Percentiles rank a stretch among this genome's conserved stretches.
These are phyloP conservation scores for Dryobota labecula DNA, from an alignment of 2,888 invertebrate species.

Conservation along the genomic window DNA sequence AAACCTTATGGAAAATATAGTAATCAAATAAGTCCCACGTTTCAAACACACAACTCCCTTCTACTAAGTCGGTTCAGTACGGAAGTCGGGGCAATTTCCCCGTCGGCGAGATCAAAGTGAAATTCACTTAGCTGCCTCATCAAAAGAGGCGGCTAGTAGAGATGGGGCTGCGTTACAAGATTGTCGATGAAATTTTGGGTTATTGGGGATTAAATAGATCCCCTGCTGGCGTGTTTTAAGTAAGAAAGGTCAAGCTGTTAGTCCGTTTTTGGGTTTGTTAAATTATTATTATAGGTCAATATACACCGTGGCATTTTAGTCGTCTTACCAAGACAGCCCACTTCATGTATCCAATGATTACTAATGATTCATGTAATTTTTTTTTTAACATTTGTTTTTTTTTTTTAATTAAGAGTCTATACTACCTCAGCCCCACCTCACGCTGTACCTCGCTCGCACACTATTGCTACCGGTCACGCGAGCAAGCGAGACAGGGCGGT, in stretches of 20 bases:
- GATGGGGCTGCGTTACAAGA: slow-evolving; percentile 49
- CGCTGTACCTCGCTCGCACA: no score
- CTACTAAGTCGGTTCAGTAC: slow-evolving; percentile 53
- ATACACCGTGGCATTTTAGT: no score
- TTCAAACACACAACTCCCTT: slow-evolving; percentile 42
- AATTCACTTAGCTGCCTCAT: slow-evolving; percentile 86
- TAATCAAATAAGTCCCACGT: slow-evolving; percentile 8
- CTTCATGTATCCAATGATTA: no score
- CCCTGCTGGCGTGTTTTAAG: not conserved
- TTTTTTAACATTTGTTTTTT: no score
- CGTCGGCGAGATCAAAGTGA: slow-evolving; percentile 83
- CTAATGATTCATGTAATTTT: no score
- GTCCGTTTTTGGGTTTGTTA: not conserved
- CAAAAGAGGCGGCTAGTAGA: slow-evolving; percentile 78
- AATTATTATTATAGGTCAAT: not conserved
- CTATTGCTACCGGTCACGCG: no score
- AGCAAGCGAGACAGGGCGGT: no score
- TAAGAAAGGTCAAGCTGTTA: not conserved
- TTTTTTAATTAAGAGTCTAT: no score
- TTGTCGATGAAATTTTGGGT: slow-evolving; percentile 53
- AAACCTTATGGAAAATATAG: not conserved
- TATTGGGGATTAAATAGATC: not conserved
- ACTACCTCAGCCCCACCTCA: no score
- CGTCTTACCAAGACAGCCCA: no score
- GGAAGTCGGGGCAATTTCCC: slow-evolving; percentile 81